phyloP scores from a whole-genome alignment of 1,140 invertebrate species.

The Cataglyphis hispanica region DNA sequence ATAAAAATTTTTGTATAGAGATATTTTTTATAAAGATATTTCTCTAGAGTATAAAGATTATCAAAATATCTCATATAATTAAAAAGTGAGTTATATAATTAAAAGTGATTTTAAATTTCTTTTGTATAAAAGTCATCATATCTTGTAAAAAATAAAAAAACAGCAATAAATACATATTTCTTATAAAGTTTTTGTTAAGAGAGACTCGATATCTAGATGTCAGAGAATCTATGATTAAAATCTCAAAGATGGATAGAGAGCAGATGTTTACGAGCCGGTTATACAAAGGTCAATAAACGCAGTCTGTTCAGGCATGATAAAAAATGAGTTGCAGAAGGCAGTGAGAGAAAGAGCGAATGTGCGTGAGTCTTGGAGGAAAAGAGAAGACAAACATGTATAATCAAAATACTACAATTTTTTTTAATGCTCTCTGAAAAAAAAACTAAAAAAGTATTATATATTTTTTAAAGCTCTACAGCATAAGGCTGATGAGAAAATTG shows the following conservation, averaged over 20 bases:
- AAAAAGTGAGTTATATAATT: neutral
- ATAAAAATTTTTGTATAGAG: neutral
- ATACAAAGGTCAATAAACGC: slow-evolving; percentile 62
- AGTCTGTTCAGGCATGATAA: slow-evolving; percentile 43
- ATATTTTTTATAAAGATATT: neutral
- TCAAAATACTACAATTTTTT: neutral
- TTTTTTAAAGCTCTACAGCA: neutral
- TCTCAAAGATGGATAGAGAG: slow-evolving; percentile 51
- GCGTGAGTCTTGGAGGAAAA: neutral
- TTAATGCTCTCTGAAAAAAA: neutral
- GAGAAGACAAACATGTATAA: neutral
- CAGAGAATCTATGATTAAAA: slow-evolving; percentile 41
- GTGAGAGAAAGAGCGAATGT: neutral
- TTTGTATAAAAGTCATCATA: neutral
- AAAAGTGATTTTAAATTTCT: neutral
- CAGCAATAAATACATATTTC: neutral
- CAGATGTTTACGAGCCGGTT: slow-evolving; percentile 25
- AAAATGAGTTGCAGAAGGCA: slow-evolving; percentile 20
- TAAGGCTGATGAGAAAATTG: neutral
- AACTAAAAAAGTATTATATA: neutral
- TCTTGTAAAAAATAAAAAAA: neutral
- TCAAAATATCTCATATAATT: neutral
- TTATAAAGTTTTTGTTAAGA: neutral
- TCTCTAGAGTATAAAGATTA: neutral
- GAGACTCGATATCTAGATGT: neutral